Evolutionary conservation across 2,113 vertebrate species (phyloP).

Genomic region (Vidua chalybeata): DNA sequence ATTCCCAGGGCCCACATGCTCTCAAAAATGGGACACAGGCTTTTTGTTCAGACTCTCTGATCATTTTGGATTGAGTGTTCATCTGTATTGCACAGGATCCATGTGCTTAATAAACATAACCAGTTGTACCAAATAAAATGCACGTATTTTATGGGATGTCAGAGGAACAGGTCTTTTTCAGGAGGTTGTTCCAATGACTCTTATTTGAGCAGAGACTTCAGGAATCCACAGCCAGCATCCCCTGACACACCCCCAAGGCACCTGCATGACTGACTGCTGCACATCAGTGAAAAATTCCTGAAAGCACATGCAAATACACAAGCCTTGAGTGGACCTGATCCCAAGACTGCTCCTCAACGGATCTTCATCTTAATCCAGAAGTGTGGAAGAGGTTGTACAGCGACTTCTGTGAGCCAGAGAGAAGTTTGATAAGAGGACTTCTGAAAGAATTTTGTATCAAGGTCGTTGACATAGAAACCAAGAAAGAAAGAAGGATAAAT

Average conservation of each 20-base stretch:
- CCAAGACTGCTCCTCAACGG: neutral
- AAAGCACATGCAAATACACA: accelerated
- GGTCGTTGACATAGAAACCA: neutral
- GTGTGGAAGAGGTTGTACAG: neutral
- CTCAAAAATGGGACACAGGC: neutral
- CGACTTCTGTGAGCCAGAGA: neutral
- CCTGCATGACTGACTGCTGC: neutral
- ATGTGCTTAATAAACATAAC: neutral
- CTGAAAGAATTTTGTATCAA: neutral
- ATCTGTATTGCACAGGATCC: neutral
- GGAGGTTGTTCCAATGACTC: neutral
- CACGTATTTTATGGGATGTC: neutral
- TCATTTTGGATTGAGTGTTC: neutral
- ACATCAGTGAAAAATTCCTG: neutral
- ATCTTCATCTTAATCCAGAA: neutral
- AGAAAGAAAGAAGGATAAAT: neutral
- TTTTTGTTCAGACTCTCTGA: neutral
- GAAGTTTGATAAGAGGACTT: too few species aligned
- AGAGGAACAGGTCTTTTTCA: neutral
- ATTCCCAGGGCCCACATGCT: neutral
- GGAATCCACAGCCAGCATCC: neutral
- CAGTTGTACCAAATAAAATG: neutral
- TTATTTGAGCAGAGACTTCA: neutral
- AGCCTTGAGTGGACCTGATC: neutral
- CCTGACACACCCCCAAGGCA: neutral